Conservation (phyloP, 2,888 invertebrate genomes). For the Caenorhabditis doughertyi region DNA sequence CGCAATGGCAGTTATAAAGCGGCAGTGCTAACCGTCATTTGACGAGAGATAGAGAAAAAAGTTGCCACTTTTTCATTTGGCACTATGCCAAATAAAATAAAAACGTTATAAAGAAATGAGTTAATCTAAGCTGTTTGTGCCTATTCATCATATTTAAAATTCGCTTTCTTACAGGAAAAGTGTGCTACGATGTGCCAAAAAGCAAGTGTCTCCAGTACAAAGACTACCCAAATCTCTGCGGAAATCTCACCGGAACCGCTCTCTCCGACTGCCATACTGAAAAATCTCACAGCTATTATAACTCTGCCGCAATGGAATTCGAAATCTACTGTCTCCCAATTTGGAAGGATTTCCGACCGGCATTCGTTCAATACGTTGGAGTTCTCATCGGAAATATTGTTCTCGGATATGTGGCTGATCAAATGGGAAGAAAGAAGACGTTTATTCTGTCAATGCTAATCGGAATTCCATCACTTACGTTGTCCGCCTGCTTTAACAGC, state of each 20-base stretch:
- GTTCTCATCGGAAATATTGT: slow-evolving; percentile 72
- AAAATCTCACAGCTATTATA: slow-evolving; percentile 66
- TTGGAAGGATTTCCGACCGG: slow-evolving; percentile 73
- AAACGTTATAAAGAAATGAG: too few species aligned
- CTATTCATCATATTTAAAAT: slow-evolving; percentile 86
- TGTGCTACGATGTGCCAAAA: slow-evolving; percentile 69
- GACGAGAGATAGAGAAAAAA: not conserved
- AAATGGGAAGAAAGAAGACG: slow-evolving; percentile 68
- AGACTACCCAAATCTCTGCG: slow-evolving; percentile 63
- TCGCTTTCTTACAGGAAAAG: slow-evolving; percentile 50
- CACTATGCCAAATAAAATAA: too few species aligned
- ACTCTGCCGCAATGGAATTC: slow-evolving; percentile 72
- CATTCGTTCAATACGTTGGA: slow-evolving; percentile 72
- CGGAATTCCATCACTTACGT: slow-evolving; percentile 66
- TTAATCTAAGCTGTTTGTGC: too few species aligned
- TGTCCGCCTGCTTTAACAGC: slow-evolving; percentile 67
- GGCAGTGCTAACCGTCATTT: not conserved
- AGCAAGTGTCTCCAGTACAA: slow-evolving; percentile 68
- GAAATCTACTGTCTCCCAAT: slow-evolving; percentile 66
- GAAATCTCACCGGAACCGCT: slow-evolving; percentile 46
- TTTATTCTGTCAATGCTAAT: slow-evolving; percentile 70
- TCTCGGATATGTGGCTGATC: slow-evolving; percentile 70
- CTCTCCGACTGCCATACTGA: slow-evolving; percentile 57
- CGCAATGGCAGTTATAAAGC: not conserved
- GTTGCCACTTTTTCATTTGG: too few species aligned